These are phyloP conservation scores for Labeo calbasu DNA, from an alignment of 2,797 vertebrate species.

Conservation along the genomic window DNA sequence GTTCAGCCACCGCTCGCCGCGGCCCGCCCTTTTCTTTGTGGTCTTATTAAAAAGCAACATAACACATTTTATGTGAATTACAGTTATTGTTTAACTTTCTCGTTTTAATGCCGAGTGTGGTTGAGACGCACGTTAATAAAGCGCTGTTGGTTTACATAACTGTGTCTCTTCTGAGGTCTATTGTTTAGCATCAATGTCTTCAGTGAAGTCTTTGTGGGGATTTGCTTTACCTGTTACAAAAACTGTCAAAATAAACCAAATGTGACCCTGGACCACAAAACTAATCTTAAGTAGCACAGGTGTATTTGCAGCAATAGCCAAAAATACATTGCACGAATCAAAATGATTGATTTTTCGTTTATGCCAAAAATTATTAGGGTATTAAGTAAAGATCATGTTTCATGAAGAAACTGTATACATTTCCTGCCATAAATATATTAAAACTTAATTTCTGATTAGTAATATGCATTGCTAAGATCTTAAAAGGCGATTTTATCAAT, in stretches of 20 bases:
- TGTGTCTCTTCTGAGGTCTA: background rate
- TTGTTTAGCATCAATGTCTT: background rate
- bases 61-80: slow-evolving; percentile 23
- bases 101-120: background rate
- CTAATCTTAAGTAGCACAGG: too few relatives aligned
- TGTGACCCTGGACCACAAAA: too few relatives aligned
- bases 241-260: background rate
- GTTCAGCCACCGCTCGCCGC: slow-evolving; percentile 55
- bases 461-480: too few relatives aligned
- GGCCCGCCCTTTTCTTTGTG: slow-evolving; percentile 78
- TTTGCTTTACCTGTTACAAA: background rate
- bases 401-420: too few relatives aligned
- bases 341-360: too few relatives aligned
- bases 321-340: too few relatives aligned
- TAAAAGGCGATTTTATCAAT: too few relatives aligned
- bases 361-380: too few relatives aligned
- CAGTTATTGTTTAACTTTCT: slow-evolving; percentile 4
- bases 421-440: too few relatives aligned
- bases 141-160: background rate
- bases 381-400: too few relatives aligned
- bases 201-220: background rate
- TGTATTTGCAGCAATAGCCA: too few relatives aligned
- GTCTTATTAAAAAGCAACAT: slow-evolving; percentile 73
- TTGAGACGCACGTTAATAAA: background rate
- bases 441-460: too few relatives aligned